Evolutionary conservation across 2,888 invertebrate species (phyloP), one percentile per base, ranked within the genome.

Genomic region (Odontothrips loti): DNA sequence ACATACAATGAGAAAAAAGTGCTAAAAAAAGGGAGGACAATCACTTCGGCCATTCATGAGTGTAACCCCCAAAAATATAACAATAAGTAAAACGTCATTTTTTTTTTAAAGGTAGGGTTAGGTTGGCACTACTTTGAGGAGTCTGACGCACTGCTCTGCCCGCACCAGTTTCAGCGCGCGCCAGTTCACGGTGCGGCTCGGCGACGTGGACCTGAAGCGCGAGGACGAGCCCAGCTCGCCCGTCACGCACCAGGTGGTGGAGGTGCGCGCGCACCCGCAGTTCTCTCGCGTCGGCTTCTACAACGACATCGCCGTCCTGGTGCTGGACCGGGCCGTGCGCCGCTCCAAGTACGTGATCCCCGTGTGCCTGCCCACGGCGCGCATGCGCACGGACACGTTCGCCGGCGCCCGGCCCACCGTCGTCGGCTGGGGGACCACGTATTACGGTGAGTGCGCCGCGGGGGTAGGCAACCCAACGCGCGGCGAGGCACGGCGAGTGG

Each of bases 221-320:
- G 94, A 95, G 81, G 95, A 95, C 84, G 96, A 96, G 86, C 95
- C 95, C 0, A 95, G 96, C 0, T 91, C 93, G 0, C 96, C 96
- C 0, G 93, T 94, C 80, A 95, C 95, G 0, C 92, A 94, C 85
- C 90, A 92, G 8, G 96, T 96, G 29, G 90, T 91, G 23, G 93
- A 93, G 83, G 94, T 96, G 47, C 90, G 92, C 68, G 94, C 95
- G 0, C 97, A 97, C 88, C 93, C 94, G 29, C 89, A 94, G 85
- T 97, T 97, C 89, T 95, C 94, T 12, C 90, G 96, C 80, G 93
- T 95, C 82, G 96, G 96, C n/a, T 97, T 95, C 87, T 97, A 96
- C 87, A 97, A 98, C 84, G 98, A 98, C 86, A 95, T 98, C 82
- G 98, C 97, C 0, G 87, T 96, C n/a, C 88, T 96, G 79, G 92